Evolutionary conservation across 2,113 vertebrate genomes (phyloP).

Genomic region (cat (Felis catus)): DNA sequence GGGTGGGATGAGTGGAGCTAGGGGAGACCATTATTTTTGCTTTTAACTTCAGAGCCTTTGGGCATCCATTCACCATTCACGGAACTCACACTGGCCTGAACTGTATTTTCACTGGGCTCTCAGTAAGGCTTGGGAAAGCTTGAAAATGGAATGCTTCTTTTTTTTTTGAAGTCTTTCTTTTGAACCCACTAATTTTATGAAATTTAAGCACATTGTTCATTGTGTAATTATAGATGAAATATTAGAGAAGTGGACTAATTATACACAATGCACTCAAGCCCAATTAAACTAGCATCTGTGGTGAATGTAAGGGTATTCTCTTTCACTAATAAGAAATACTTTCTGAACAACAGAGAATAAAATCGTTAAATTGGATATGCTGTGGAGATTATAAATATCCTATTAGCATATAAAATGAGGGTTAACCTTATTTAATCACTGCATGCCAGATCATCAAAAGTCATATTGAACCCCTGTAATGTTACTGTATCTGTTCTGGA

Average conservation of each 20-base stretch:
- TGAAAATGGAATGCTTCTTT: constrained; percentile 70
- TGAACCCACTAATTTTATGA: constrained; percentile 80
- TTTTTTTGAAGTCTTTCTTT: constrained; percentile 64
- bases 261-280: constrained; percentile 85
- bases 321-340: constrained; percentile 86
- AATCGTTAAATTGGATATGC: constrained; percentile 88
- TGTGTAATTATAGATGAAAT: constrained; percentile 88
- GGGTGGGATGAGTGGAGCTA: neutral
- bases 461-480: constrained; percentile 82
- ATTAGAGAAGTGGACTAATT: constrained; percentile 89
- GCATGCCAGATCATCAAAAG: constrained; percentile 85
- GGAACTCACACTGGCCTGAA: neutral
- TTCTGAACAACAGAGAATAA: constrained; percentile 88
- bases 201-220: constrained; percentile 85
- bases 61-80: neutral
- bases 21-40: neutral
- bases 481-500: constrained; percentile 75
- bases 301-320: constrained; percentile 83
- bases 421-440: constrained; percentile 89
- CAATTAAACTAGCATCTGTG: constrained; percentile 88
- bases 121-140: constrained; percentile 66
- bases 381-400: constrained; percentile 89
- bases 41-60: neutral
- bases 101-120: neutral
- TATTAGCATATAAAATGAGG: constrained; percentile 89